Base-by-base conservation (phyloP, 2,113 vertebrate genomes). In the Equus quagga region DNA sequence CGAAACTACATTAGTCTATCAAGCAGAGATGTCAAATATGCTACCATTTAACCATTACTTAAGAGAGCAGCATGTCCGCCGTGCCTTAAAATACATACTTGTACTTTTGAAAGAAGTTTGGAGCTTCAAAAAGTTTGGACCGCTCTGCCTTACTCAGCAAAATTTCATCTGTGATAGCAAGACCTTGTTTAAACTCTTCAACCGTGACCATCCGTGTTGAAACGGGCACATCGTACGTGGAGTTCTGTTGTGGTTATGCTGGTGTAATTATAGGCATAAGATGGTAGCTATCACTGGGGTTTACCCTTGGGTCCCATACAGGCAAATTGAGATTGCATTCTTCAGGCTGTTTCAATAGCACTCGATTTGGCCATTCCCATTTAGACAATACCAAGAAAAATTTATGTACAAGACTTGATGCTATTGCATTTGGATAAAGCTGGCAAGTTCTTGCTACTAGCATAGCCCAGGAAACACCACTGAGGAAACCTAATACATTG, bases 181-280 rank as follows among this genome's bases (percentile, higher is more conserved):
- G 99, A 98, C 99, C 99, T 98, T 99, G 99, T 92, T 99, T 99
- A 98, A 99, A 99, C 98, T 99, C 99, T 97, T 99, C 99, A 96
- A 99, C 99, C 99, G 99, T 99, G 98, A 99, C 99, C 97, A 99
- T 99, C 87, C 99, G 99, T 97, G 99, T 99, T 96, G 99, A 99
- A 98, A 98, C 98, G 72, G 99, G 99, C 97, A 99, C 99, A 98
- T 99, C 99, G 99, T 99, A 99, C 70, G 99, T 99, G 84, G 99
- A 99, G 98, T 99, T 99, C 99, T 99, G 99, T 96, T 99, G 99
- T 97, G 99, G 99, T 98, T 99, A 99, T 96, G 99, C 99, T 98
- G 99, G 99, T 98, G 99, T 99, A 98, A 99, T 99, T 99, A 99
- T 99, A 98, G 99, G 99, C 99, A 99, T 99, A 97, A 99, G 98